Base-by-base conservation (phyloP, 2,888 invertebrate species). In the Aleiodes alternator region DNA sequence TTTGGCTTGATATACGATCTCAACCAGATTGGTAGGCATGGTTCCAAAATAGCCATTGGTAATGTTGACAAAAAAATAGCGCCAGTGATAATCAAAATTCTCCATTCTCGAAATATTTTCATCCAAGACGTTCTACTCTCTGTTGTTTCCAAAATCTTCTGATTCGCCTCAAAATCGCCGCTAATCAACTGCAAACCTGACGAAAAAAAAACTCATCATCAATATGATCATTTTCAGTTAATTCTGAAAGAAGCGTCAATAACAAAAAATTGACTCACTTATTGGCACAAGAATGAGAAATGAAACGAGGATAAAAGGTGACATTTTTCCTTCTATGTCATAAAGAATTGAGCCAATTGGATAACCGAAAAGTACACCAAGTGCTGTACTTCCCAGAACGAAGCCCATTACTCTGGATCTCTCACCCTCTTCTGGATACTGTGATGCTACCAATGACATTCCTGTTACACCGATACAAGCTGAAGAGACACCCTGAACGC, bases 21-120 rank as follows among this genome's bases (percentile, higher is more conserved):
- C 55, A 96, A 89, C 96, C 96, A 96, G 83, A 96, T 92, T 0
- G 96, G 96, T 14, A 96, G 90, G 77, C 95, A 95, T 0, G 96
- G 95, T 86, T 96, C 96, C 80, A 96, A 87, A 79, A 96, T 93
- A 0, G 96, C 95, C 94, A 96, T 95, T 0, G 95, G 93, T 12
- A 95, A 94, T 0, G 96, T 96, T 12, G 95, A 95, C 43, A 95
- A 90, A 90, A 94, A 94, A 79, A 96, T 94, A 1, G 94, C 93
- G 69, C 94, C 92, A 7, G 92, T 91, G 75, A 92, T 92, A 64
- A 93, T 91, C 48, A 94, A 82, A 29, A 94, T 93, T 84, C 93
- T 92, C 76, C 92, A 92, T 83, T 94, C 93, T 69, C 91, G 90
- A 3, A 95, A 85, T 16, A 95, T 87, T 5, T 90, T 89, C 1